Base-by-base conservation (phyloP, 23 tunicate genomes). In the Trididemnum miniatum region DNA sequence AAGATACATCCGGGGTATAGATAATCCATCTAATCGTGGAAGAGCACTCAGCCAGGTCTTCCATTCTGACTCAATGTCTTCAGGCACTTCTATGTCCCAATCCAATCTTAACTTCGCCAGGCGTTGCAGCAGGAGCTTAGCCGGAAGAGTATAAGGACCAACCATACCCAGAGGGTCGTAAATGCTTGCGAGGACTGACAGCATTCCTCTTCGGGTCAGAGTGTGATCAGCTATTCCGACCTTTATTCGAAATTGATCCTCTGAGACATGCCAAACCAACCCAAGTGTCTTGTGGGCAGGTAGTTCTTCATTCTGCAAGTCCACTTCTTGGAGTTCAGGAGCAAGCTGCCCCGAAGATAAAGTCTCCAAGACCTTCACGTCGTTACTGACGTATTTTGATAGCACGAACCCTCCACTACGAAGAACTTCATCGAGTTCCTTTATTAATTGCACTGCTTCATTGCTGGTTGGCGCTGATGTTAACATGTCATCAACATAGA, bases 401-500 rank as follows among this genome's bases (percentile, higher is more conserved):
- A 80, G 20, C 9, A 18, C 9, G 35, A 80, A 80, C 7, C 80
- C 59, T 18, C 80, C 80, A 26, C 60, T 12, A 2, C 18, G 9
- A 12, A 74, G 30, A 3, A 74, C 12, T 4, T 28, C 60, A 2
- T 30, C 60, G 3, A 74, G 5, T 40, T 74, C 60, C 59, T 9
- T 40, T 39, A 22, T 15, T 7, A 74, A 9, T 25, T 37, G 80
- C 5, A 74, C 31, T 25, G 80, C 80, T 74, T 74, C 30, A 2
- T 22, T 28, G 18, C 34, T 31, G 15, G 25, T 39, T 22, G 38
- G 7, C 9, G 39, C 59, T 37, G 80, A 74, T 37, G 34, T 38
- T 25, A 74, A 60, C 3, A 40, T 15, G 60, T 74, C 80, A 39
- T 74, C 80, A 4, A 74, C 80, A 74, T 74, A 74, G 31, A 74